A percentile compares a stretch with the other conserved stretches of the same genome.
Conservation (phyloP, 2,113 vertebrate genomes). For the Ochotona princeps region DNA sequence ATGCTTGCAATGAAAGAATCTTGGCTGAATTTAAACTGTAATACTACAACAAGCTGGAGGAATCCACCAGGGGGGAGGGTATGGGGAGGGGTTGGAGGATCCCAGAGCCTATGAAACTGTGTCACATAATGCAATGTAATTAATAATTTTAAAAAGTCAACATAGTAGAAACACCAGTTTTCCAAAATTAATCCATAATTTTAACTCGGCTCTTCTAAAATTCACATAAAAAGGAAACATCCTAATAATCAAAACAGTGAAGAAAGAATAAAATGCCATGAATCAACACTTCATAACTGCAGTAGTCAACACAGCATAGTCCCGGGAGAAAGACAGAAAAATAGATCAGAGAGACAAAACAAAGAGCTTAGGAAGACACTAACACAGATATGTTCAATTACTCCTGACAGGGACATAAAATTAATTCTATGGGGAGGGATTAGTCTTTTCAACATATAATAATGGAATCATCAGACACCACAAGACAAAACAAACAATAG, state of each 20-base stretch:
- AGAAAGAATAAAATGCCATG: background rate
- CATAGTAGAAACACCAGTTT: background rate
- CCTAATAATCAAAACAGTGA: background rate
- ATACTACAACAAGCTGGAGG: too few species aligned
- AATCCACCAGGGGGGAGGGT: too few species aligned
- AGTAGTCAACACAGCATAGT: background rate
- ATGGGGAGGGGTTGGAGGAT: too few species aligned
- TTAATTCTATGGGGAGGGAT: background rate
- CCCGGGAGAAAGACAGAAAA: background rate
- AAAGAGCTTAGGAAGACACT: background rate
- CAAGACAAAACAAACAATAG: background rate
- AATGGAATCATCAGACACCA: background rate
- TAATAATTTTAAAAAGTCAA: background rate
- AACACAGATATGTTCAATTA: background rate
- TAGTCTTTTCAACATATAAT: background rate
- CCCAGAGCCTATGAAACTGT: too few species aligned
- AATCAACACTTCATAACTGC: background rate
- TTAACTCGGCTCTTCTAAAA: background rate
- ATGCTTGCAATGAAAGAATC: too few species aligned
- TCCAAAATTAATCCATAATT: background rate
- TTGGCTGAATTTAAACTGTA: too few species aligned
- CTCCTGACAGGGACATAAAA: background rate
- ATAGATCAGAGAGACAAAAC: background rate
- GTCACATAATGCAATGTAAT: too few species aligned
- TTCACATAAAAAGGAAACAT: background rate